Evolutionary conservation across 1,140 invertebrate genomes (phyloP).

Genomic region (Theocolax elegans): DNA sequence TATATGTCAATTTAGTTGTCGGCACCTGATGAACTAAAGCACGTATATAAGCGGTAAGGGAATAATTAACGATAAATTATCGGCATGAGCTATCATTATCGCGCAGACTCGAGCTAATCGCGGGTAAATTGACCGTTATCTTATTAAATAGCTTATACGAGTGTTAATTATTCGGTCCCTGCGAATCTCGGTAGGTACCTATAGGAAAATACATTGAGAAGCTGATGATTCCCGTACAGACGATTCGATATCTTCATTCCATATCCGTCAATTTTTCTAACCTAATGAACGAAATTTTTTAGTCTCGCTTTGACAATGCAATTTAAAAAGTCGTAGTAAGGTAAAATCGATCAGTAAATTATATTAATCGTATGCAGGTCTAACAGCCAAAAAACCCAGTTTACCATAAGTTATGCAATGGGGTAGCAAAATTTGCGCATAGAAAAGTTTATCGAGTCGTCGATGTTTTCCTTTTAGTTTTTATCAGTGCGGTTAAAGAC

Average conservation of each 20-base stretch:
- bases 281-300: too few species aligned
- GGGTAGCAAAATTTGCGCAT: background rate
- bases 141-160: conserved; percentile 58
- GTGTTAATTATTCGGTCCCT: background rate
- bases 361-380: too few species aligned
- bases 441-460: background rate
- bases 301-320: too few species aligned
- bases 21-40: conserved; percentile 50
- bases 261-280: too few species aligned
- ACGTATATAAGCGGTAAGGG: conserved; percentile 12
- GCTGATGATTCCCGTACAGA: too few species aligned
- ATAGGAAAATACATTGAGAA: too few species aligned
- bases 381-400: too few species aligned
- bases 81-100: conserved; percentile 57
- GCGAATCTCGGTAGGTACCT: conserved; percentile 7
- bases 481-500: conserved; percentile 9
- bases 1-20: conserved; percentile 65
- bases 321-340: too few species aligned
- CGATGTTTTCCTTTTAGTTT: background rate
- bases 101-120: conserved; percentile 51
- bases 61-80: conserved; percentile 66
- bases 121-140: conserved; percentile 61
- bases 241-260: too few species aligned
- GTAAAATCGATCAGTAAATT: too few species aligned
- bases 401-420: too few species aligned